Conservation (phyloP, 2,888 invertebrate genomes). For the Hyposoter didymator region DNA sequence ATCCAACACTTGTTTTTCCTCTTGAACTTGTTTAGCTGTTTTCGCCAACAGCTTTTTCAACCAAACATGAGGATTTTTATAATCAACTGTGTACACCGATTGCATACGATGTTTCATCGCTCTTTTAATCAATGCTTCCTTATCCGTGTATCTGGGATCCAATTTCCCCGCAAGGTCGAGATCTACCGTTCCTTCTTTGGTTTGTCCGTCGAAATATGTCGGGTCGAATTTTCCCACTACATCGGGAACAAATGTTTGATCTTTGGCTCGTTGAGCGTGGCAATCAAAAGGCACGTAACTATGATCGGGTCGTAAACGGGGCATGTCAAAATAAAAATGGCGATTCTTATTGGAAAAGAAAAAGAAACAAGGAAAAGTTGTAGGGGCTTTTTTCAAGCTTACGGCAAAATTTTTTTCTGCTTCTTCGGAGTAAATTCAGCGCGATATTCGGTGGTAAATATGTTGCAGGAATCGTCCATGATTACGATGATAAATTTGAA, state of each 20-base stretch:
- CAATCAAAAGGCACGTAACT: conserved; percentile 70
- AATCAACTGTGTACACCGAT: conserved; percentile 72
- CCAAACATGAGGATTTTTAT: conserved; percentile 69
- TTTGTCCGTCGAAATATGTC: conserved; percentile 69
- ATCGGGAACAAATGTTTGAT: conserved; percentile 72
- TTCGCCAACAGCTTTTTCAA: background rate
- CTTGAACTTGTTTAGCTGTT: conserved; percentile 34
- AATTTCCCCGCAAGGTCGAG: conserved; percentile 67
- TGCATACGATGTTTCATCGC: conserved; percentile 70
- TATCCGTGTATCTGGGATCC: conserved; percentile 68
- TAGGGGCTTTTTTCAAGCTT: conserved; percentile 40
- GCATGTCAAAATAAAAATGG: background rate
- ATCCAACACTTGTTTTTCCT: conserved; percentile 72
- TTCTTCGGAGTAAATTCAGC: conserved; percentile 70
- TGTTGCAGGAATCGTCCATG: conserved; percentile 56
- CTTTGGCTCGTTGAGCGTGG: conserved; percentile 70
- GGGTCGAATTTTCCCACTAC: conserved; percentile 67
- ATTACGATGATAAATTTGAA: conserved; percentile 19
- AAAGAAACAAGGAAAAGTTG: background rate
- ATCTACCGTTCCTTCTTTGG: conserved; percentile 65
- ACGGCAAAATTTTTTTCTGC: conserved; percentile 67
- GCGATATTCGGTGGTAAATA: conserved; percentile 74
- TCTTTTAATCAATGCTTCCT: conserved; percentile 70
- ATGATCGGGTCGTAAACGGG: background rate
- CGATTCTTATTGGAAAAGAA: background rate